phyloP scores from a whole-genome alignment of 2,888 invertebrate species.

The Tillus elongatus region DNA sequence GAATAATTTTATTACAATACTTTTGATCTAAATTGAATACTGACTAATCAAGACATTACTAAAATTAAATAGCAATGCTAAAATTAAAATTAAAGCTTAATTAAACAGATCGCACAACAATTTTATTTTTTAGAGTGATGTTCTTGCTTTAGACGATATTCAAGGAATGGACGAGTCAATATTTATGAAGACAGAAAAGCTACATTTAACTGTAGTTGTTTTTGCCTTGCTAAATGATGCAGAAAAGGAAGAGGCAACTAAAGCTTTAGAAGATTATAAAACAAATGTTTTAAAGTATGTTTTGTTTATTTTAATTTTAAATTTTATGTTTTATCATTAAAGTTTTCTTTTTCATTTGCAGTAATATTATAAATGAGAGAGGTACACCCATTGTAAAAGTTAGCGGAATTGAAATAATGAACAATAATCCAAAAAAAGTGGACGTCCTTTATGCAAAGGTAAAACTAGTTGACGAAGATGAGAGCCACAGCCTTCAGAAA shows the following conservation, averaged over 20 bases:
- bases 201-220: slow-evolving; percentile 75
- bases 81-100: too few relatives aligned
- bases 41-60: too few relatives aligned
- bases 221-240: slow-evolving; percentile 66
- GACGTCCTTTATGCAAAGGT: slow-evolving; percentile 74
- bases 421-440: slow-evolving; percentile 73
- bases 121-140: not conserved
- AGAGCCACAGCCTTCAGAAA: slow-evolving; percentile 49
- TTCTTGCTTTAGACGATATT: slow-evolving; percentile 31
- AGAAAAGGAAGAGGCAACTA: slow-evolving; percentile 58
- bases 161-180: slow-evolving; percentile 60
- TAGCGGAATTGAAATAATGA: slow-evolving; percentile 81
- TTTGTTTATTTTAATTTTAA: not conserved
- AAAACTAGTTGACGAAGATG: slow-evolving; percentile 38
- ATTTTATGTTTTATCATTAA: not conserved
- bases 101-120: too few relatives aligned
- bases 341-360: slow-evolving; percentile 7
- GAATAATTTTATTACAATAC: too few relatives aligned
- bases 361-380: slow-evolving; percentile 10
- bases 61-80: too few relatives aligned
- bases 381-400: slow-evolving; percentile 42
- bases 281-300: slow-evolving; percentile 54
- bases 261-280: slow-evolving; percentile 56
- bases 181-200: slow-evolving; percentile 61
- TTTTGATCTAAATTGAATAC: too few relatives aligned